Base-by-base conservation (phyloP, 1,140 invertebrate genomes). In the Linepithema humile region DNA sequence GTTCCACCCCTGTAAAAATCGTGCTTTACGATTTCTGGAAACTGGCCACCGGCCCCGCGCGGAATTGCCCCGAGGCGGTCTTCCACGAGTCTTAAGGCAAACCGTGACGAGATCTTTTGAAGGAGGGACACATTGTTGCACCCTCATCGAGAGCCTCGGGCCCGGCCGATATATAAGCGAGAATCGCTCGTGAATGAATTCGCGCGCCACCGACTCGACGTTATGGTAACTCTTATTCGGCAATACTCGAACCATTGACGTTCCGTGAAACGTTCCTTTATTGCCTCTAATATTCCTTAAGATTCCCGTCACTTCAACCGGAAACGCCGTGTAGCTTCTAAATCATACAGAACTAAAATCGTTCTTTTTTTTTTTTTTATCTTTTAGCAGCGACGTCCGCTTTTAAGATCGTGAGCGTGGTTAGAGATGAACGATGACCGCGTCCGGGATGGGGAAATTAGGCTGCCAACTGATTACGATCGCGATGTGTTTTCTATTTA, bases 21-120 rank as follows among this genome's bases (percentile, higher is more conserved):
- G 5, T 40, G 55, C 70, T 88, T 88, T 86, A 89, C 70, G 87
- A 89, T 88, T 88, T 84, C 82, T 86, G 62, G 82, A 89, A 89
- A 89, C 64, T n/a, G 64, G 84, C 20, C 62, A 45, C 15, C 78
- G 45, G 15, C 59, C 55, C 50, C 48, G 48, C 57, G 53, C 12
- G 23, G 4, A 6, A n/a, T 40, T 57, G n/a, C 32, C 29, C 29
- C 35, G 48, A 53, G n/a, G 48, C 26, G 7, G 20, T 53, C 10
- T 55, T 38, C n/a, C 26, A 38, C 23, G 48, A 62, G 57, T 5
- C 45, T 12, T 35, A 45, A 48, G 87, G 67, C 64, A 70, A 72
- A 84, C 60, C 87, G 57, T 88, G 70, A 89, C 84, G 75, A 45
- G 20, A 84, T 86, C 70, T 62, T 57, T 57, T n/a, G 38, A 72